Base-by-base conservation (phyloP, 1,140 invertebrate genomes). In the Probaryconus sp. region DNA sequence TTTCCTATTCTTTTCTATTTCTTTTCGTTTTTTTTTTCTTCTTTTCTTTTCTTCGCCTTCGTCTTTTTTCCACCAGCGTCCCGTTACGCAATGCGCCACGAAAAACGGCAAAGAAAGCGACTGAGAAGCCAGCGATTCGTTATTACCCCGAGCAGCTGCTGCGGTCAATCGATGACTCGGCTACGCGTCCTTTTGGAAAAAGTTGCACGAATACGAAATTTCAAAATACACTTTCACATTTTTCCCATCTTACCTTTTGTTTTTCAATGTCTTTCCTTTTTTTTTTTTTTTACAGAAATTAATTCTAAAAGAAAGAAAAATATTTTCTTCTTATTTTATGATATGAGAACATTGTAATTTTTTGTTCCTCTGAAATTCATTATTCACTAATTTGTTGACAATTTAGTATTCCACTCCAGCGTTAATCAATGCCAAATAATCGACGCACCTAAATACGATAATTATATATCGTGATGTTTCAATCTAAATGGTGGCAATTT, bases 91-190 rank as follows among this genome's bases (percentile, higher is more conserved):
- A 74, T 69, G 68, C 48, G 40, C 50, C 63, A 69, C 58, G 78
- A 77, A 80, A 77, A 76, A 77, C 73, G 30, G 55, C 67, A 33
- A 64, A 69, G 67, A 77, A 68, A 69, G 56, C 64, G 51, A n/a
- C 55, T 17, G 40, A 64, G 30, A 63, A 42, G 50, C 56, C 21
- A 33, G 17, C 45, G 65, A 45, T 33, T 72, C 60, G 51, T 73
- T 65, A 65, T 61, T 67, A 47, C 42, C 40, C n/a, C 30, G 55
- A 69, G 42, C 69, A 71, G 75, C 64, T 72, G 68, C 37, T 26
- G 58, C 70, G 76, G 70, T 73, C 76, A 77, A 74, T 77, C 63
- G 61, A 47, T 73, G 70, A 67, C 35, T 58, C 48, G 63, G 10
- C n/a, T 35, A 28, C 20, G 35, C 63, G 50, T 42, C 63, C 37